Evolutionary conservation across 2,888 invertebrate genomes (phyloP).

Genomic region (Lagria hirta): DNA sequence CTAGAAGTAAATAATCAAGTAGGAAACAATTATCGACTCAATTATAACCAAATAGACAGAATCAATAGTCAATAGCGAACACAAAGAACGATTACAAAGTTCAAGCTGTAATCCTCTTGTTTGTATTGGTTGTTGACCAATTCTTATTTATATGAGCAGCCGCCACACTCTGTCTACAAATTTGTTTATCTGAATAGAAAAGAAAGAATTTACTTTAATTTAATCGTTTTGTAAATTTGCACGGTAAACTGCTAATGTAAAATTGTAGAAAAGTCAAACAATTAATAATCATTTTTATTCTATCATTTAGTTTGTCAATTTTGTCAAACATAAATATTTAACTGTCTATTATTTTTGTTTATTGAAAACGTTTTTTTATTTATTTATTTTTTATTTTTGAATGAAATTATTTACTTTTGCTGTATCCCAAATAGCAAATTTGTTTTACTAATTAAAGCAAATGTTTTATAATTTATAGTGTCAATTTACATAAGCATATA

Average conservation of each 20-base stretch:
- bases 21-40: slow-evolving; percentile 35
- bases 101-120: slow-evolving; percentile 40
- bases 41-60: slow-evolving; percentile 40
- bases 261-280: slow-evolving; percentile 36
- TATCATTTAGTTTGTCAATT: slow-evolving; percentile 41
- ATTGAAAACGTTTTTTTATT: no score
- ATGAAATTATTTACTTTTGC: slow-evolving; percentile 16
- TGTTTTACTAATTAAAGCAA: slow-evolving; percentile 21
- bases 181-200: slow-evolving; percentile 12
- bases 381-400: slow-evolving; percentile 19
- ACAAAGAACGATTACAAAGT: slow-evolving; percentile 38
- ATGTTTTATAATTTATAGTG: slow-evolving; percentile 1
- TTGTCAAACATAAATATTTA: slow-evolving; percentile 43
- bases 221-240: slow-evolving; percentile 46
- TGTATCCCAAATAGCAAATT: slow-evolving; percentile 16
- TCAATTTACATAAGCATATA: no score
- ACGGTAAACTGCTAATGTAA: slow-evolving; percentile 41
- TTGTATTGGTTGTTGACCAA: slow-evolving; percentile 44
- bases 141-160: slow-evolving; percentile 39
- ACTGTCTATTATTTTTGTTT: slow-evolving; percentile 32
- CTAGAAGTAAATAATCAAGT: slow-evolving; percentile 20
- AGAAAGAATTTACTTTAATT: slow-evolving; percentile 18
- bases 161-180: slow-evolving; percentile 14
- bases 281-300: slow-evolving; percentile 37
- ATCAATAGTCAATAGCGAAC: slow-evolving; percentile 37